These are phyloP conservation scores for Daboia siamensis DNA, from an alignment of 2,113 vertebrate species.

Conservation along the genomic window DNA sequence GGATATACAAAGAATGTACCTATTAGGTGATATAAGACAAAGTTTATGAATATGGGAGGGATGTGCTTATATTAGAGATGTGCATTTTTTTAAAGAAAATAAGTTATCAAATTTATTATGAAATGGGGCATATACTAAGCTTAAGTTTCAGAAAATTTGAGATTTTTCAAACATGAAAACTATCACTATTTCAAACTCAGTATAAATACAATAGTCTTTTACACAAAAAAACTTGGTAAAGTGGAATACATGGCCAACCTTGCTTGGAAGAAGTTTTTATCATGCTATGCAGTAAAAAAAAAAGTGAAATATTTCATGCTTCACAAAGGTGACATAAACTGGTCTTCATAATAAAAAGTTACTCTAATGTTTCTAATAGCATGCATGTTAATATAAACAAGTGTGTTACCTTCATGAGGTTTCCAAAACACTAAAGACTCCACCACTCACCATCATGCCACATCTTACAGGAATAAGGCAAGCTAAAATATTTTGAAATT, in stretches of 20 bases:
- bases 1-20: background rate
- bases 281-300: background rate
- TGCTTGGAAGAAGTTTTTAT: background rate
- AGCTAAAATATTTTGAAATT: background rate
- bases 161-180: background rate
- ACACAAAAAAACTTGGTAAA: background rate
- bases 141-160: background rate
- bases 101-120: background rate
- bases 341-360: background rate
- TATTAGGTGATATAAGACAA: background rate
- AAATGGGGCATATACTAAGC: background rate
- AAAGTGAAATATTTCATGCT: background rate
- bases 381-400: background rate
- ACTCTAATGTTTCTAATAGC: background rate
- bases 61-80: background rate
- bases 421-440: background rate
- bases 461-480: background rate
- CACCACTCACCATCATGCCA: background rate
- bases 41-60: background rate
- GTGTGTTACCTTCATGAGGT: rapidly evolving
- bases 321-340: background rate
- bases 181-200: background rate
- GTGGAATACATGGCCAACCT: background rate
- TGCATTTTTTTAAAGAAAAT: background rate
- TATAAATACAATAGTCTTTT: background rate